These are phyloP conservation scores for Trematocara unimaculatum DNA, from an alignment of 2,113 vertebrate species.

Conservation along the genomic window DNA sequence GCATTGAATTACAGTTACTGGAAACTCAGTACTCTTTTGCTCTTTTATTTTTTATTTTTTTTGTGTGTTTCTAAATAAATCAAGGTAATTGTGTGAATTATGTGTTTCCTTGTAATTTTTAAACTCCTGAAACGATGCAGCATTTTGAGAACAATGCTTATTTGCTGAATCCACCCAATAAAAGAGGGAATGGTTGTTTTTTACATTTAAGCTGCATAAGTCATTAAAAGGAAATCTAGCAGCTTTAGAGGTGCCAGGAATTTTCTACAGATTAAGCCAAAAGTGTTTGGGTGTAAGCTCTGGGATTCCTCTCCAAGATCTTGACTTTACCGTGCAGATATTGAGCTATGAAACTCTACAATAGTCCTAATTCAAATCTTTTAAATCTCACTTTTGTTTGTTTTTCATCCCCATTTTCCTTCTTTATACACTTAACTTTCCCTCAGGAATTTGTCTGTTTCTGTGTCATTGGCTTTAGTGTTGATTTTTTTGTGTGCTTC, in stretches of 20 bases:
- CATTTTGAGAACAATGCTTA: background rate
- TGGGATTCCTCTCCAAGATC: background rate
- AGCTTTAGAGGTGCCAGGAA: background rate
- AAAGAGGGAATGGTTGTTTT: background rate
- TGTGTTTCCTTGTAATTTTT: background rate
- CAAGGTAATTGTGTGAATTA: background rate
- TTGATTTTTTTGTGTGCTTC: background rate
- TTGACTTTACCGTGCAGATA: background rate
- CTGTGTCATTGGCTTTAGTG: background rate
- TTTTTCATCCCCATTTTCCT: background rate
- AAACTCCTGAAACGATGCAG: background rate
- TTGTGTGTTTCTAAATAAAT: background rate
- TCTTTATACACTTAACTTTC: background rate
- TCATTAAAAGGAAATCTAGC: background rate
- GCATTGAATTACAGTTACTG: background rate
- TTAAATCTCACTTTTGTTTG: background rate
- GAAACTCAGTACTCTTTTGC: background rate
- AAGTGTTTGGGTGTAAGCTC: background rate
- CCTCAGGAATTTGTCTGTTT: background rate
- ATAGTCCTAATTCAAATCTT: background rate
- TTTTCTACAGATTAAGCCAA: background rate
- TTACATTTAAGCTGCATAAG: background rate
- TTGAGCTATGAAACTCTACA: background rate
- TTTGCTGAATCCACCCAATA: background rate
- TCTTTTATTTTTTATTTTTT: fast-evolving